These are phyloP conservation scores for Oreocharis arfaki DNA, from an alignment of 2,113 vertebrate genomes.

Conservation along the genomic window DNA sequence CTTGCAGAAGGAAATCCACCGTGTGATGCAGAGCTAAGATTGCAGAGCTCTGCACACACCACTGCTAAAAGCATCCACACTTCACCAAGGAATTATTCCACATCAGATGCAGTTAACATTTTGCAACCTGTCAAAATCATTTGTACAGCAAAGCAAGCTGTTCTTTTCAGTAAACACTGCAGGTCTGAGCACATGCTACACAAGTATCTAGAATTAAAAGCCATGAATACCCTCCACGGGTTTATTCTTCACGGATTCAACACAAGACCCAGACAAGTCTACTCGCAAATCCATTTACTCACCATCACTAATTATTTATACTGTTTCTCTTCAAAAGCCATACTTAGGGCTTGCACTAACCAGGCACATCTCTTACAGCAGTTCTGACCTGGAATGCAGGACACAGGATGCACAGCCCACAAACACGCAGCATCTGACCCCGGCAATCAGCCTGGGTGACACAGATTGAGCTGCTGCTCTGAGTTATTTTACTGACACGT, in stretches of 20 bases:
- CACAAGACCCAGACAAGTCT: background rate
- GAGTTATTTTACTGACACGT: background rate
- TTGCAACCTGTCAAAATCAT: background rate
- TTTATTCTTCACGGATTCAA: background rate
- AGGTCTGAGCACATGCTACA: background rate
- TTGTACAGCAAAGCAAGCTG: background rate
- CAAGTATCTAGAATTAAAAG: background rate
- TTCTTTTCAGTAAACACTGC: background rate
- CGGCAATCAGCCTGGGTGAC: background rate
- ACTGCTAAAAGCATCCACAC: background rate
- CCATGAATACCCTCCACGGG: background rate
- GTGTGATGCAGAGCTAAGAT: background rate
- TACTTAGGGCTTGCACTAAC: background rate
- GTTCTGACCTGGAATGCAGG: background rate
- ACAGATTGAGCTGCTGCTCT: constrained; percentile 3
- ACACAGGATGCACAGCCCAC: background rate
- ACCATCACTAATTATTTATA: background rate
- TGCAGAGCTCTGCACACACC: background rate
- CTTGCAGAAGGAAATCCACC: background rate
- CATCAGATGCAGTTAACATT: background rate
- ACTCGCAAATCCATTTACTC: background rate
- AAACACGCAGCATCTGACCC: background rate
- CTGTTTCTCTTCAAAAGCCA: background rate
- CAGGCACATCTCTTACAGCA: background rate
- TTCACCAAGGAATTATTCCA: background rate